Evolutionary conservation across 2,113 vertebrate genomes (phyloP).

Genomic region (Gopherus flavomarginatus): DNA sequence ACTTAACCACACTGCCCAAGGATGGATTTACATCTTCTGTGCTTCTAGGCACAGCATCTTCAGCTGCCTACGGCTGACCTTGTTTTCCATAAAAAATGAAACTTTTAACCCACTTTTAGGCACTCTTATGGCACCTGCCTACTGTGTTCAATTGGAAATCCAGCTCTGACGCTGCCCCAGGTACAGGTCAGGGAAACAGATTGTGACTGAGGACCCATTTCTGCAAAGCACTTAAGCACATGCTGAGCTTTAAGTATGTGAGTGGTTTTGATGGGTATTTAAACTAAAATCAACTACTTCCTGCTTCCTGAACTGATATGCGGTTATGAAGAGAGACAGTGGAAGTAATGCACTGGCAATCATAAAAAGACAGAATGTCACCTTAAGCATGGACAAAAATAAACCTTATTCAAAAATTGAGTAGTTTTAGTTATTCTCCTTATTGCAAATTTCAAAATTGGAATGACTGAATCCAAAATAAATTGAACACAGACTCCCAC

Average conservation of each 20-base stretch:
- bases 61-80: no score
- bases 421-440: not conserved
- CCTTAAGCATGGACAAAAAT: not conserved
- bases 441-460: not conserved
- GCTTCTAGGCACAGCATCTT: no score
- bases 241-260: not conserved
- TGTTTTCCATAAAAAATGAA: no score
- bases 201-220: not conserved
- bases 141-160: no score
- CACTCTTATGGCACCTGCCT: no score
- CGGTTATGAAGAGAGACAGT: not conserved
- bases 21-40: no score
- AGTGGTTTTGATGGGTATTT: not conserved
- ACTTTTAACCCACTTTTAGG: no score
- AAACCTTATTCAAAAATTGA: not conserved
- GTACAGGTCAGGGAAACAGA: not conserved
- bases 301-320: not conserved
- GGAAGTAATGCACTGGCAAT: not conserved
- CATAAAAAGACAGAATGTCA: not conserved
- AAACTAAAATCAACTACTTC: not conserved
- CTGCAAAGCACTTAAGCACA: not conserved
- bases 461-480: not conserved
- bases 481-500: constrained; percentile 28
- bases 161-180: not conserved
- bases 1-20: not conserved